Evolutionary conservation across 1,140 invertebrate genomes (phyloP).

Genomic region (Drosophila tsacasi): DNA sequence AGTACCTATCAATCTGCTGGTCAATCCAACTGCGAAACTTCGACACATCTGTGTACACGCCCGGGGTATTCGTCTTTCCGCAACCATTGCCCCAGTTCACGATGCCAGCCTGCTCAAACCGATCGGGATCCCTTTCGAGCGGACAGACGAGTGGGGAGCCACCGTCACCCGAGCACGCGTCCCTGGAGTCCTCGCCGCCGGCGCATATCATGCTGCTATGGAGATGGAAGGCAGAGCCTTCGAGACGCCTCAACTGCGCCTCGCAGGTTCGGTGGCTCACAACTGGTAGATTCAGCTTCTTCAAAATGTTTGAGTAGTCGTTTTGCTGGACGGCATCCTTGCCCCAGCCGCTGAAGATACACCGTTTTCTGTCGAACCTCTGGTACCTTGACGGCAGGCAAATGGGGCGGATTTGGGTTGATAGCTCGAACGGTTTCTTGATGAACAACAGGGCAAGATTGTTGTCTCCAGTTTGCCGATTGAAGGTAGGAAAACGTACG

Average conservation of each 20-base stretch:
- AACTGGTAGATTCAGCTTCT: slow-evolving; percentile 87
- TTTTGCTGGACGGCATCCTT: slow-evolving; percentile 88
- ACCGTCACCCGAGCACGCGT: slow-evolving; percentile 90
- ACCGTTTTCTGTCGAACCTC: slow-evolving; percentile 85
- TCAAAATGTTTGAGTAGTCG: slow-evolving; percentile 88
- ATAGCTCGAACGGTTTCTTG: slow-evolving; percentile 85
- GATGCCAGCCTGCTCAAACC: slow-evolving; percentile 88
- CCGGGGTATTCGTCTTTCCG: slow-evolving; percentile 88
- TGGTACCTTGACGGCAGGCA: slow-evolving; percentile 86
- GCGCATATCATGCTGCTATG: slow-evolving; percentile 86
- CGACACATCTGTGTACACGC: slow-evolving; percentile 91
- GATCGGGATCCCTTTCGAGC: slow-evolving; percentile 84
- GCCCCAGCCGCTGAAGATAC: slow-evolving; percentile 93
- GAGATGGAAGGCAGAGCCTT: slow-evolving; percentile 78
- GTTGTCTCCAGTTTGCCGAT: slow-evolving; percentile 84
- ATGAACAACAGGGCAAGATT: slow-evolving; percentile 88
- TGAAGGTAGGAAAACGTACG: slow-evolving; percentile 86
- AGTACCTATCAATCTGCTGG: neutral
- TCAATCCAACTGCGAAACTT: slow-evolving; percentile 71
- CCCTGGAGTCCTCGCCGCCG: slow-evolving; percentile 89
- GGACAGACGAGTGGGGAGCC: slow-evolving; percentile 90
- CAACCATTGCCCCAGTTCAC: slow-evolving; percentile 89
- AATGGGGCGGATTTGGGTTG: slow-evolving; percentile 88
- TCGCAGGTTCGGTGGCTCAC: slow-evolving; percentile 85
- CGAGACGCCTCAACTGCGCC: slow-evolving; percentile 55